Percentiles rank a stretch among this genome's conserved stretches.
Evolutionary conservation across 2,888 invertebrate species (phyloP).

Genomic region (Sipunculus nudus): DNA sequence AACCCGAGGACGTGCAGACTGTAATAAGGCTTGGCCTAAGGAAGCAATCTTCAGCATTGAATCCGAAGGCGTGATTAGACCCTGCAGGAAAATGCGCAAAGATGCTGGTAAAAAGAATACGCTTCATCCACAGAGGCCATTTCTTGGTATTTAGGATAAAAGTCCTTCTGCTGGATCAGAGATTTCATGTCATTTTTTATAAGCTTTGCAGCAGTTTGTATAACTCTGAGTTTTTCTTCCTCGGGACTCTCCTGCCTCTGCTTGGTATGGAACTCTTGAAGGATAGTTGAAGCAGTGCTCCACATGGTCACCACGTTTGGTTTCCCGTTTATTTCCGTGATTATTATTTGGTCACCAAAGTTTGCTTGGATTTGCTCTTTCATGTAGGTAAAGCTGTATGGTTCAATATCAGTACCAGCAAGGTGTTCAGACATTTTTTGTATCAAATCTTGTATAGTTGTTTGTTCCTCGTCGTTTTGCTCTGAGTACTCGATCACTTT

Average conservation of each 20-base stretch:
- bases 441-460: slow-evolving; percentile 2
- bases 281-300: slow-evolving; percentile 26
- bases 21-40: slow-evolving; percentile 43
- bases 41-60: slow-evolving; percentile 26
- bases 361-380: slow-evolving; percentile 32
- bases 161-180: slow-evolving; percentile 10
- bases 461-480: slow-evolving; percentile 17
- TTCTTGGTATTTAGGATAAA: slow-evolving; percentile 32
- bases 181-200: slow-evolving; percentile 42
- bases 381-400: slow-evolving; percentile 29
- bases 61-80: slow-evolving; percentile 17
- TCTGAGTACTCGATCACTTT: slow-evolving; percentile 4
- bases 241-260: slow-evolving; percentile 16
- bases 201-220: slow-evolving; percentile 40
- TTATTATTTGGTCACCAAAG: slow-evolving; percentile 35
- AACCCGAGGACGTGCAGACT: slow-evolving; percentile 34
- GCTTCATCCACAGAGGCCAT: slow-evolving; percentile 16
- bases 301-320: slow-evolving; percentile 37
- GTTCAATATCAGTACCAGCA: background rate
- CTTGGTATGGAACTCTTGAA: slow-evolving; percentile 23
- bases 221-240: slow-evolving; percentile 29
- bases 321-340: slow-evolving; percentile 34
- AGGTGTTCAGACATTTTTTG: slow-evolving; percentile 1
- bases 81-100: slow-evolving; percentile 21
- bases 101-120: slow-evolving; percentile 23